Evolutionary conservation across 2,888 invertebrate species (phyloP).

Genomic region (Subacronicta megacephala): DNA sequence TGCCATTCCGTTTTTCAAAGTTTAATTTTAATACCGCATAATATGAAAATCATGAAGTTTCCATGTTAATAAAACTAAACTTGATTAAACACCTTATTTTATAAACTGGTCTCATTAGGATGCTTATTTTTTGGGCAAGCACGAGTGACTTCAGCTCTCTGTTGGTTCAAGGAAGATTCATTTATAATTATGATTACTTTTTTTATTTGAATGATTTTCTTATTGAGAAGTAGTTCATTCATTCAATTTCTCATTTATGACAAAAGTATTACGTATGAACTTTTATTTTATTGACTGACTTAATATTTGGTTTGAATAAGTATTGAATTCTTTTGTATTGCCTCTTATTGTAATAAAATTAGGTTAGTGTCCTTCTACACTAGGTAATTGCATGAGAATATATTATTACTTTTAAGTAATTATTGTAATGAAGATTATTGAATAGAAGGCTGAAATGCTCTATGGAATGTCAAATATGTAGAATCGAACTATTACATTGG

Average conservation of each 20-base stretch:
- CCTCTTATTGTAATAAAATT: conserved; percentile 35
- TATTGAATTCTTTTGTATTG: conserved; percentile 53
- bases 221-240: conserved; percentile 5
- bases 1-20: conserved; percentile 57
- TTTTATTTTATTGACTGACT: conserved; percentile 53
- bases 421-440: conserved; percentile 60
- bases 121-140: too few species aligned
- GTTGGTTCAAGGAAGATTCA: too few species aligned
- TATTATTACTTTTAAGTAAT: conserved; percentile 51
- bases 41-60: conserved; percentile 19
- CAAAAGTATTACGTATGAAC: conserved; percentile 57
- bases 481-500: conserved; percentile 52
- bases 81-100: not conserved
- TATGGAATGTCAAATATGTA: conserved; percentile 53
- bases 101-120: too few species aligned
- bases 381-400: conserved; percentile 51
- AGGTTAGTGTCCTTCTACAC: conserved; percentile 36
- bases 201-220: conserved; percentile 22
- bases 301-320: conserved; percentile 44
- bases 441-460: conserved; percentile 61
- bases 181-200: too few species aligned
- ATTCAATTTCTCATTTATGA: conserved; percentile 41
- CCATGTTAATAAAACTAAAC: conserved; percentile 7
- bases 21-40: conserved; percentile 9
- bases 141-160: too few species aligned